Conservation (phyloP, 2,113 vertebrate genomes). For the Naja naja region DNA sequence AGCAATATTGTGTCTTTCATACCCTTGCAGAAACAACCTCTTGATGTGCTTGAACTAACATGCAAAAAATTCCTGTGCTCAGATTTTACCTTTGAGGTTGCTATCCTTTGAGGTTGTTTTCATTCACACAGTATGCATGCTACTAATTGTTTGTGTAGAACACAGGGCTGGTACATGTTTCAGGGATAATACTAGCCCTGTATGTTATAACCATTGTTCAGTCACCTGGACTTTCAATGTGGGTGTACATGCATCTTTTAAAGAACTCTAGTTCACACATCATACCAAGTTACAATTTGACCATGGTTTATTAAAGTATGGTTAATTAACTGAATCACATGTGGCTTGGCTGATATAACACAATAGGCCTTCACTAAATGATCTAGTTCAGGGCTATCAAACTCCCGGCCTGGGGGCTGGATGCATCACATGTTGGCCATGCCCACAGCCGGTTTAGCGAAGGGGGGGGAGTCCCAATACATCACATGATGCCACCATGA, state of each 20-base stretch:
- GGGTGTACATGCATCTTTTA: neutral
- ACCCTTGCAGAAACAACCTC: slow-evolving; percentile 1
- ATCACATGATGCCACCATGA: no score
- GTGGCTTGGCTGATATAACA: neutral
- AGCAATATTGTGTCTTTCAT: slow-evolving; percentile 10
- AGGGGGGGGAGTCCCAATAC: no score
- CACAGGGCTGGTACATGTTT: neutral
- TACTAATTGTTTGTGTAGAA: neutral
- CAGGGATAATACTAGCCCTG: neutral
- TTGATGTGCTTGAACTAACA: neutral
- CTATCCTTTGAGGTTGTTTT: no score
- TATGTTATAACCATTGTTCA: neutral
- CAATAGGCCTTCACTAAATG: neutral
- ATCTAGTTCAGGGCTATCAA: neutral
- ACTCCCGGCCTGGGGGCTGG: no score
- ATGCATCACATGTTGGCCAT: no score
- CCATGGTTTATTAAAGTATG: neutral
- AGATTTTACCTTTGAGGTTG: neutral
- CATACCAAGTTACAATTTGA: neutral
- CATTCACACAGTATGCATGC: neutral
- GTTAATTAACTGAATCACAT: neutral
- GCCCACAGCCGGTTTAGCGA: no score
- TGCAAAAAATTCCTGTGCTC: neutral
- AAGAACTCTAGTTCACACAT: neutral
- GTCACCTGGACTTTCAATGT: neutral